Base-by-base conservation (phyloP, 2,113 vertebrate genomes). In the Apus apus region DNA sequence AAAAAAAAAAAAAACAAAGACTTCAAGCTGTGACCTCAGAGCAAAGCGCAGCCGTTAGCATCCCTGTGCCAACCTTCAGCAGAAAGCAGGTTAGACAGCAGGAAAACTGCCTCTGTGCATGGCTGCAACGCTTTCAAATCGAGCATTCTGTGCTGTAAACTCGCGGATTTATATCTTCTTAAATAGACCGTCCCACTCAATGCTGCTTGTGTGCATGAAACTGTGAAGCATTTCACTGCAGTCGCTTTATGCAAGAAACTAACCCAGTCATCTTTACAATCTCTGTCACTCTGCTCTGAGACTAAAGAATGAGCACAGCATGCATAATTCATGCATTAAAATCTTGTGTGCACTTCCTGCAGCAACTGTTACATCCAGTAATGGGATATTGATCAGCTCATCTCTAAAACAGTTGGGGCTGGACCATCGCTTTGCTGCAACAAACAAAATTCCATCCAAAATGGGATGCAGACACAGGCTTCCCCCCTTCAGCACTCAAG, bases 251-350 rank as follows among this genome's bases (percentile, higher is more conserved):
- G 97, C 97, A 98, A 97, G 95, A 94, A 97, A 98, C 95, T 97
- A 96, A 93, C 94, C 93, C 87, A 97, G 96, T 96, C 91, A 96
- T 97, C 96, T 97, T 96, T 96, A 98, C 92, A 97, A 96, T 97
- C 95, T 95, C 96, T 96, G 93, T 97, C 96, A 93, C 94, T 96
- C 94, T 91, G 95, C 91, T 96, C 72, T 8, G 92, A 97, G 95
- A 95, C 96, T 97, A 96, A 96, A 96, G 96, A 98, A 97, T 94
- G 93, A 97, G 96, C 97, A 94, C 85, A 89, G 94, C 98, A 98
- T 99, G 97, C 98, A 99, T 99, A 98, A 99, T 99, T 98, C 97
- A 99, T 98, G 96, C 95, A 97, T 97, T 98, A 95, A 93, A 98
- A 98, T 98, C 97, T 98, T 98, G 96, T 87, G 91, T 96, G 95